Conservation (phyloP, 92 coral and sea anemone species). For the Hydrozoanthus gracilis region DNA sequence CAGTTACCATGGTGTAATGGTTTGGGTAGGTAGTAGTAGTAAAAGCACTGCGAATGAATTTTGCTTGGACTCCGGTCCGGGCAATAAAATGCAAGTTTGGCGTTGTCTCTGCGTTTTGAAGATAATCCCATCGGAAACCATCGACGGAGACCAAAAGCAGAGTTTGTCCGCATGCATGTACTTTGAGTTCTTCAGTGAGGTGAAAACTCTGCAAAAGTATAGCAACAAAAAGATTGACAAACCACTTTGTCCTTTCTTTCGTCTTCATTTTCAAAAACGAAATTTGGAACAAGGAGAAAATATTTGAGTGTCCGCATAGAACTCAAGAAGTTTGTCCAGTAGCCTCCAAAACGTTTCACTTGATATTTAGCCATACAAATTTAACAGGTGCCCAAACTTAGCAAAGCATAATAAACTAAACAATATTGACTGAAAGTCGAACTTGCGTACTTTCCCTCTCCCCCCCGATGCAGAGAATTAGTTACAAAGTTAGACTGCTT, state of each 20-base stretch:
- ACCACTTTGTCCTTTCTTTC: neutral
- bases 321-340: neutral
- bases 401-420: neutral
- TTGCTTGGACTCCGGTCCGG: constrained; percentile 77
- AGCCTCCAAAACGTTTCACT: neutral
- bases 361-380: neutral
- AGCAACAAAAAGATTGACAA: neutral
- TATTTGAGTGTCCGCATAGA: neutral
- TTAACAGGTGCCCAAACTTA: neutral
- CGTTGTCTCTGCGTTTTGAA: constrained; percentile 68
- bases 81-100: constrained; percentile 82
- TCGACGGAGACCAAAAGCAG: constrained; percentile 85
- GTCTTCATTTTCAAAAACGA: neutral
- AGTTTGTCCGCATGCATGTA: constrained; percentile 47
- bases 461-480: no score
- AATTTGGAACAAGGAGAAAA: neutral
- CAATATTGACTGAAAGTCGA: no score
- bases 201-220: constrained; percentile 3
- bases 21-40: constrained; percentile 89
- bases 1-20: constrained; percentile 88
- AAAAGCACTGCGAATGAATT: constrained; percentile 76
- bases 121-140: constrained; percentile 94
- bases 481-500: no score
- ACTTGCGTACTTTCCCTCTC: no score
- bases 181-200: neutral